Percentiles rank a stretch among this genome's conserved stretches.
Conservation (phyloP, 2,888 invertebrate genomes). For the Tachina lurida region DNA sequence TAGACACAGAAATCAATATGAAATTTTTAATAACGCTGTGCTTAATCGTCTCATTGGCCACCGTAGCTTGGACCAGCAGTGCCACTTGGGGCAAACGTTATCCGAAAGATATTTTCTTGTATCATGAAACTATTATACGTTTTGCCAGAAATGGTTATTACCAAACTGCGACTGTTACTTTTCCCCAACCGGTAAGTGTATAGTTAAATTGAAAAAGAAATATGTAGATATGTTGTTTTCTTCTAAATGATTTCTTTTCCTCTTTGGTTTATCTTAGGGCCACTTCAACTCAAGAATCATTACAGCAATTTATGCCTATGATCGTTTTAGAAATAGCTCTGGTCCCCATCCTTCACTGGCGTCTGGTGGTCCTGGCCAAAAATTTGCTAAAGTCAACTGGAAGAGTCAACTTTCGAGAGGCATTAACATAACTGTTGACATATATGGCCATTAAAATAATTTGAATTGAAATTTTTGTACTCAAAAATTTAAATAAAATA, state of each 20-base stretch:
- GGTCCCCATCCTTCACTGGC: conserved; percentile 74
- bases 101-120: conserved; percentile 48
- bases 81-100: conserved; percentile 68
- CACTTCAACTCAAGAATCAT: conserved; percentile 69
- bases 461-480: too few species aligned
- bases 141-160: conserved; percentile 45
- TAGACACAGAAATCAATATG: conserved; percentile 38
- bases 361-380: conserved; percentile 75
- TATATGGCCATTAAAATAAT: conserved; percentile 53
- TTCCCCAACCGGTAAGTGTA: conserved; percentile 71
- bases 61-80: conserved; percentile 57
- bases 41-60: conserved; percentile 63
- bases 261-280: conserved; percentile 64
- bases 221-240: too few species aligned
- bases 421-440: conserved; percentile 76
- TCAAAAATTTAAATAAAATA: background rate
- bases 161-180: conserved; percentile 55
- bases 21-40: conserved; percentile 64
- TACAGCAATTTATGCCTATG: conserved; percentile 73
- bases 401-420: conserved; percentile 72
- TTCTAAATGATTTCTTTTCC: background rate
- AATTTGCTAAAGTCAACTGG: conserved; percentile 72
- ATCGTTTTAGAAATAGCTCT: conserved; percentile 76
- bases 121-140: conserved; percentile 67
- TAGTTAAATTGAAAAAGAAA: background rate